A percentile compares a stretch with the other conserved stretches of the same genome.
Evolutionary conservation across 2,797 vertebrate genomes (phyloP).

Genomic region (Avahi laniger): DNA sequence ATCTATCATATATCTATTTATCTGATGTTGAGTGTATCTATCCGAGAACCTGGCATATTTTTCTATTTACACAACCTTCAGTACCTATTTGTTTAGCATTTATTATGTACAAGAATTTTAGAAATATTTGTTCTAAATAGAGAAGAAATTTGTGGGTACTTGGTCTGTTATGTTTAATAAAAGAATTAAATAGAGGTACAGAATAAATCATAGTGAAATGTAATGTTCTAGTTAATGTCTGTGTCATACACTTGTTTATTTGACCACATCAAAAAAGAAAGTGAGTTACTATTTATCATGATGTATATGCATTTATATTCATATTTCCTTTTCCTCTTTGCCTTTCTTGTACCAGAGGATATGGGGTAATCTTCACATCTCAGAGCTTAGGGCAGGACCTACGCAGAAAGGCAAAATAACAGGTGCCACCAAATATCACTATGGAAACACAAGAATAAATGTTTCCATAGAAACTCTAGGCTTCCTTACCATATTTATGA

Average conservation of each 20-base stretch:
- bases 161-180: background rate
- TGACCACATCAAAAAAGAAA: background rate
- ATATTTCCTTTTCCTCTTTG: background rate
- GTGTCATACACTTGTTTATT: background rate
- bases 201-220: background rate
- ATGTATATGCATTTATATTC: background rate
- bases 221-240: background rate
- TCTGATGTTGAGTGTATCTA: background rate
- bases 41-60: background rate
- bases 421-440: background rate
- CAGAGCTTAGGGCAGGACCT: background rate
- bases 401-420: background rate
- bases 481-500: background rate
- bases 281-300: background rate
- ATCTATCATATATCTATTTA: background rate
- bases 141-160: background rate
- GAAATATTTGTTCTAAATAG: background rate
- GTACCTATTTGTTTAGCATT: background rate
- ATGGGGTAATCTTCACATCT: background rate
- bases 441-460: conserved; percentile 28
- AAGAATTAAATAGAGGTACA: background rate
- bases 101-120: background rate
- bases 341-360: background rate
- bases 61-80: background rate
- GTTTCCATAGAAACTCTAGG: conserved; percentile 38